Evolutionary conservation across 2,888 invertebrate species (phyloP), one percentile per base, ranked within the genome.

Genomic region (Yponomeuta plumbellus): DNA sequence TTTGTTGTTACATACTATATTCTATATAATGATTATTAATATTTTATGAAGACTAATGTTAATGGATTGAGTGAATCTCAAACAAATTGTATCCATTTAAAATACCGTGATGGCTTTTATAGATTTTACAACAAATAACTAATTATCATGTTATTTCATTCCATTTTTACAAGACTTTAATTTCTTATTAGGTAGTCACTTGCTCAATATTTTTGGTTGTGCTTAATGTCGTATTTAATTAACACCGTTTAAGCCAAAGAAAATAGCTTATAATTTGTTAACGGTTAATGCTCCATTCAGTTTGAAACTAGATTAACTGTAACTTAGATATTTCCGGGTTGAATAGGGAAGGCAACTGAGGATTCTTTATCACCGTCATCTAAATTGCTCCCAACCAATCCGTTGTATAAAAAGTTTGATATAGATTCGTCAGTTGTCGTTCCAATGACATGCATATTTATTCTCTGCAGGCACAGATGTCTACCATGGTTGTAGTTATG

Each of bases 251-350:
- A 52, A 17, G 44, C 44, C 44, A 52, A 52, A 52, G 44, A 52
- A 52, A 52, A 52, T 52, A 52, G 44, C 44, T 52, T 17, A 52
- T 52, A 52, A 52, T 52, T 52, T 52, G 44, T 52, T 52, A 17
- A 13, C 17, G 17, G 44, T 8, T 1, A 2, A 13, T 17, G 5
- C 17, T 52, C 44, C 44, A 44, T 44, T 44, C 44, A 4, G 44
- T 44, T 44, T 13, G 13, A 3, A 44, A 4, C 4, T 17, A 52
- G 17, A 17, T 52, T 17, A 17, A 52, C 44, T 17, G 13, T 52
- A 13, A 4, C n/a, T 4, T 17, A 52, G 13, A 52, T 13, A 52
- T 52, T 52, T 17, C 44, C 13, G 44, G 3, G 17, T 52, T 52
- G 34, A 34, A 34, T 34, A 34, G 34, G 34, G 34, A 34, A 34